Evolutionary conservation across 2,888 invertebrate genomes (phyloP).

Genomic region (Timema podura): DNA sequence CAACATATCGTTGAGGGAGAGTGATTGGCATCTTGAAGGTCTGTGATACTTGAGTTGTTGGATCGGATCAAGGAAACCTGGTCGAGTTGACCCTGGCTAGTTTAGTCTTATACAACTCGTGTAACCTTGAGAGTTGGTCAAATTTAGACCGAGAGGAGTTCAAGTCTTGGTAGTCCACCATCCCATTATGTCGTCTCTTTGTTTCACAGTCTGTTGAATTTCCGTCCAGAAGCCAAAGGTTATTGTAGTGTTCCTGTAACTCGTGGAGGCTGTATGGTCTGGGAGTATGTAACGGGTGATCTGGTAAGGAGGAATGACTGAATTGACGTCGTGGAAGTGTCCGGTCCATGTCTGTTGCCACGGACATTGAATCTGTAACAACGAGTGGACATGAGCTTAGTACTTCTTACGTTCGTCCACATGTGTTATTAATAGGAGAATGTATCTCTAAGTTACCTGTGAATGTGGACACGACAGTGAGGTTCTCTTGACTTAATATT

Average conservation of each 20-base stretch:
- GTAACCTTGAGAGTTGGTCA: slow-evolving; percentile 65
- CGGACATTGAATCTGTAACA: slow-evolving; percentile 48
- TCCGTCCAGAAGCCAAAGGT: slow-evolving; percentile 36
- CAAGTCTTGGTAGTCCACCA: slow-evolving; percentile 43
- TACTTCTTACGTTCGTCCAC: background rate
- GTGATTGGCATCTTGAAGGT: slow-evolving; percentile 64
- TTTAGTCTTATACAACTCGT: slow-evolving; percentile 76
- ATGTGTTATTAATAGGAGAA: slow-evolving; percentile 37
- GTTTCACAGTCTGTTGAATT: slow-evolving; percentile 40
- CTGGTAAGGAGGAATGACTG: slow-evolving; percentile 16
- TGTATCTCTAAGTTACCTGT: slow-evolving; percentile 55
- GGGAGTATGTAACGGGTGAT: slow-evolving; percentile 45
- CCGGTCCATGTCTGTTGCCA: slow-evolving; percentile 61
- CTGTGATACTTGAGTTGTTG: slow-evolving; percentile 42
- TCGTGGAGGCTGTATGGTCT: slow-evolving; percentile 35
- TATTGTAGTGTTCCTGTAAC: slow-evolving; percentile 28
- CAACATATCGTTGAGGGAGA: slow-evolving; percentile 64
- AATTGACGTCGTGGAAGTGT: slow-evolving; percentile 60
- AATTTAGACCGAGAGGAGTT: background rate
- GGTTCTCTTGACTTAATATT: slow-evolving; percentile 85
- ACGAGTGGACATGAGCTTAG: background rate
- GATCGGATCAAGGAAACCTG: slow-evolving; percentile 9
- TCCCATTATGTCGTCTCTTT: slow-evolving; percentile 48
- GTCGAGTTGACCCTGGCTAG: slow-evolving; percentile 60
- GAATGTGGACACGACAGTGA: slow-evolving; percentile 86